A percentile compares a stretch with the other conserved stretches of the same genome.
phyloP scores from a whole-genome alignment of 1,140 invertebrate genomes.

The Dinoponera quadriceps region DNA sequence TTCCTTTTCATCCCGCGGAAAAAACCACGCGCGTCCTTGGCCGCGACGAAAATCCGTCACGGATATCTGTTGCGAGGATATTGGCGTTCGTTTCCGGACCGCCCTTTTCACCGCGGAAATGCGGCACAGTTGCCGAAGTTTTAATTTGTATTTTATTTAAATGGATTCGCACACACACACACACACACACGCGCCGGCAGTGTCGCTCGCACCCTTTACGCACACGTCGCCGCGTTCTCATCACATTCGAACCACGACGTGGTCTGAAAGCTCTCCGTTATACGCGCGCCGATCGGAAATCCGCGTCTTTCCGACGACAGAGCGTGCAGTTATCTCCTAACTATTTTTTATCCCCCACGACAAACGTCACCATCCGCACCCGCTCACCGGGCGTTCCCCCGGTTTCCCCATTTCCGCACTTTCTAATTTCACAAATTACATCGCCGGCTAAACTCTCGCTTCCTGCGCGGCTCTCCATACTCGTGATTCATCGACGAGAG shows the following conservation, averaged over 20 bases:
- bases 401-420: not conserved
- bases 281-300: not conserved
- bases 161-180: not conserved
- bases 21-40: not conserved
- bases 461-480: too few species aligned
- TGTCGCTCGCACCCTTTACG: too few species aligned
- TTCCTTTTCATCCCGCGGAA: not conserved
- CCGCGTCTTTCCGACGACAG: not conserved
- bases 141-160: not conserved
- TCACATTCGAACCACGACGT: not conserved
- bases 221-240: not conserved
- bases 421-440: not conserved
- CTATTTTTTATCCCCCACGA: too few species aligned
- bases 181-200: not conserved
- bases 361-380: too few species aligned
- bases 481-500: not conserved
- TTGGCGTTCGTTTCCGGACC: conserved; percentile 4
- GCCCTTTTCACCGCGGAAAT: not conserved
- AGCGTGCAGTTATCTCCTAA: not conserved
- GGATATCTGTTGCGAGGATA: too few species aligned
- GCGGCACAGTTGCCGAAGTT: not conserved
- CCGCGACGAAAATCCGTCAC: not conserved
- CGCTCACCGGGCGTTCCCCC: too few species aligned
- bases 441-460: not conserved
- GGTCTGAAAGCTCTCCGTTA: not conserved